Conservation (phyloP, 2,113 vertebrate species). For the Dasyprocta punctata region DNA sequence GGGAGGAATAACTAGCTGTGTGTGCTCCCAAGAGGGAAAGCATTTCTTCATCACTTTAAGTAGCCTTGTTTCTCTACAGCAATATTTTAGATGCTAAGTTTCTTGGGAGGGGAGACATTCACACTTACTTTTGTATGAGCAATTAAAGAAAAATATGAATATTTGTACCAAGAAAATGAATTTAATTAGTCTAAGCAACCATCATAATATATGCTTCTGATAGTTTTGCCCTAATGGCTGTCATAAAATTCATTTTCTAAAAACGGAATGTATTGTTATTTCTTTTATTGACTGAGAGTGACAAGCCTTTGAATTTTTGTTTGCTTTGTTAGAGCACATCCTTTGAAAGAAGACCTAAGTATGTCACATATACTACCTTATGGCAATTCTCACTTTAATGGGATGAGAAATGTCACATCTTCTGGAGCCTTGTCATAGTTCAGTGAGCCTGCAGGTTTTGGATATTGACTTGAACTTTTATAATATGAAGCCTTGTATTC, state of each 20-base stretch:
- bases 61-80: not conserved
- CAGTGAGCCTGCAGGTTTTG: not conserved
- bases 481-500: not conserved
- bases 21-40: not conserved
- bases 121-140: conserved; percentile 54
- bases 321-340: conserved; percentile 13
- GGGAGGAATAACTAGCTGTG: not conserved
- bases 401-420: not conserved
- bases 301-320: conserved; percentile 53
- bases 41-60: conserved; percentile 20
- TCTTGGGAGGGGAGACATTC: conserved; percentile 33
- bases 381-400: not conserved
- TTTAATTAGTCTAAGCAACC: conserved; percentile 69
- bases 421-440: not conserved
- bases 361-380: not conserved
- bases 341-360: not conserved
- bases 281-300: not conserved
- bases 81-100: conserved; percentile 73
- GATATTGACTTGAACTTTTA: not conserved
- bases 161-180: conserved; percentile 69
- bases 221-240: not conserved
- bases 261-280: conserved; percentile 23
- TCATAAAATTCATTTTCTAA: conserved; percentile 38
- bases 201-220: conserved; percentile 67
- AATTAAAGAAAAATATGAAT: conserved; percentile 68